These are phyloP conservation scores for Cephalopterus ornatus DNA, from an alignment of 2,113 vertebrate species.

Conservation along the genomic window DNA sequence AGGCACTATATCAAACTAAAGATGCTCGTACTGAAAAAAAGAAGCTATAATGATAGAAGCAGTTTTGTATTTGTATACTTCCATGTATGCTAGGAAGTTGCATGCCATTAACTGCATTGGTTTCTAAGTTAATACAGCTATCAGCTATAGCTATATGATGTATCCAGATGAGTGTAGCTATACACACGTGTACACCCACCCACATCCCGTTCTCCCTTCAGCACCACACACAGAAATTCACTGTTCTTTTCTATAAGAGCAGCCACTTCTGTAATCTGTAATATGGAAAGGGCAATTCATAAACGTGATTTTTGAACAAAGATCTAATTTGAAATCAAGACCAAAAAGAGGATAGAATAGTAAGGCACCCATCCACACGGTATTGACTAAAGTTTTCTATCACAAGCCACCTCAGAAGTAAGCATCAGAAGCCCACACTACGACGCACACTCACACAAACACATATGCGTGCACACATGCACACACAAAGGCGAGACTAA, in stretches of 20 bases:
- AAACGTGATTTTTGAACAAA: neutral
- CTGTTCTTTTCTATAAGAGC: slow-evolving; percentile 20
- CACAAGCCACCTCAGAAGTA: slow-evolving; percentile 16
- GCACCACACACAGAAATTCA: neutral
- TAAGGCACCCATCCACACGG: neutral
- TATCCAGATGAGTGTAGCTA: neutral
- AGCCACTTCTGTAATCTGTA: neutral
- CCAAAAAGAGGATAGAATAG: neutral
- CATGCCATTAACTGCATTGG: neutral
- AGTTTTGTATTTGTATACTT: neutral
- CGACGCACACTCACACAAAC: neutral
- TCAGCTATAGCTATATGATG: neutral
- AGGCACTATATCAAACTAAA: neutral
- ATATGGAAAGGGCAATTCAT: neutral
- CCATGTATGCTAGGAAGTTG: neutral
- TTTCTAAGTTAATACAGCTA: neutral
- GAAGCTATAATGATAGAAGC: neutral
- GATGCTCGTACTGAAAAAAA: neutral
- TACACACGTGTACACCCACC: neutral
- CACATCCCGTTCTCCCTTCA: slow-evolving; percentile 26
- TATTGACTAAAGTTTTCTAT: slow-evolving; percentile 28
- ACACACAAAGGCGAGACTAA: slow-evolving; percentile 39
- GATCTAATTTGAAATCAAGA: slow-evolving; percentile 9
- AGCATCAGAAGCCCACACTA: neutral
- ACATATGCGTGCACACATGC: neutral